Conservation (phyloP, 1,140 invertebrate species). For the Vanessa atalanta region DNA sequence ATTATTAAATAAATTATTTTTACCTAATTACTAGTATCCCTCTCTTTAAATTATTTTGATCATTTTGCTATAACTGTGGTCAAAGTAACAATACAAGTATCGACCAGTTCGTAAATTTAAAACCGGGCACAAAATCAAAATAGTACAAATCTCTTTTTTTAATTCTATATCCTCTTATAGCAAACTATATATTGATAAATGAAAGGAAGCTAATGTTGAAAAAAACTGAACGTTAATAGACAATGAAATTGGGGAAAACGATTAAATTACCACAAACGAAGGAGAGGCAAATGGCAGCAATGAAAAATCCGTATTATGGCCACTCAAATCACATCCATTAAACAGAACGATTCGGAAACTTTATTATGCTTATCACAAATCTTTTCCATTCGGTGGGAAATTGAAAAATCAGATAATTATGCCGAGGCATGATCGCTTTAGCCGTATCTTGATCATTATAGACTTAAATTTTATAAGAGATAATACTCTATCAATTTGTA, state of each 20-base stretch:
- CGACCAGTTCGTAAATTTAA: too few species aligned
- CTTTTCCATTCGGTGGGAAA: constrained; percentile 40
- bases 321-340: constrained; percentile 52
- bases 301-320: constrained; percentile 51
- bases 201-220: constrained; percentile 8
- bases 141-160: too few species aligned
- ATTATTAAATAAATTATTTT: too few species aligned
- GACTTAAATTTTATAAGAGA: not conserved
- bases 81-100: too few species aligned
- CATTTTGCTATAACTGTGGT: too few species aligned
- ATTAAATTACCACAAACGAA: constrained; percentile 67
- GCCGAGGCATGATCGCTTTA: not conserved
- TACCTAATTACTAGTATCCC: too few species aligned
- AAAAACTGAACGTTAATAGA: constrained; percentile 29
- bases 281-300: constrained; percentile 55
- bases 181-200: constrained; percentile 14
- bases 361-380: constrained; percentile 51
- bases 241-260: constrained; percentile 40
- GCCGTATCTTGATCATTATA: not conserved
- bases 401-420: constrained; percentile 38
- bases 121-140: too few species aligned
- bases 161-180: not conserved
- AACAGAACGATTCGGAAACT: constrained; percentile 43
- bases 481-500: too few species aligned
- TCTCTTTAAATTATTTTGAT: too few species aligned